phyloP scores from a whole-genome alignment of 2,797 vertebrate species.

The Pangasius sanitwongsei region DNA sequence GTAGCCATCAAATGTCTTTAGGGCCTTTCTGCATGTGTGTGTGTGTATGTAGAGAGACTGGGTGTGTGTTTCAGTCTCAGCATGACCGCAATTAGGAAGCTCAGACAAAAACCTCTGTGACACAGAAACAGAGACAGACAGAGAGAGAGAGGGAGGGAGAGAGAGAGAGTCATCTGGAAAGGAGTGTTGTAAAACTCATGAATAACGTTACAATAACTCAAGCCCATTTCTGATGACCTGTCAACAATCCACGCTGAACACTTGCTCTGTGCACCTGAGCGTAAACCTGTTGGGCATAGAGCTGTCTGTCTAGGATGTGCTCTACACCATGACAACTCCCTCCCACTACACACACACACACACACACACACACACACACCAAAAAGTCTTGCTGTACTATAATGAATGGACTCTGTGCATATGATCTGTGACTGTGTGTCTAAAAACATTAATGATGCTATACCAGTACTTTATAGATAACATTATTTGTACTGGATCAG shows the following conservation, averaged over 20 bases:
- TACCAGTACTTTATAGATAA: neutral
- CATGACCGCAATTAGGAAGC: constrained; percentile 39
- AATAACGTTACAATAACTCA: constrained; percentile 47
- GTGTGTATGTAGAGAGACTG: constrained; percentile 18
- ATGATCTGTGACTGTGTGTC: neutral
- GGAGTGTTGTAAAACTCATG: constrained; percentile 48
- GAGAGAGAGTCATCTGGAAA: constrained; percentile 22
- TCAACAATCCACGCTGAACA: constrained; percentile 49
- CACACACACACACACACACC: constrained; percentile 1
- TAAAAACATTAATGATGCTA: neutral
- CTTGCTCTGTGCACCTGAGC: constrained; percentile 54
- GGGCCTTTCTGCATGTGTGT: neutral
- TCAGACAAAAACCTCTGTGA: constrained; percentile 13
- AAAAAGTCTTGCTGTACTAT: constrained; percentile 8
- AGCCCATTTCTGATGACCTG: constrained; percentile 57
- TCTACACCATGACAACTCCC: constrained; percentile 17
- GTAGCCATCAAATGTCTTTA: neutral
- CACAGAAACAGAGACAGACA: neutral
- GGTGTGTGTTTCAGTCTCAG: constrained; percentile 10
- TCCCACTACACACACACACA: constrained; percentile 9
- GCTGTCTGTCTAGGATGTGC: constrained; percentile 42
- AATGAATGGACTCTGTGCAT: neutral
- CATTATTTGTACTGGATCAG: neutral
- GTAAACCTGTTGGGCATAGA: constrained; percentile 51
- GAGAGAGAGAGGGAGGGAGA: constrained; percentile 27